These are phyloP conservation scores for Epinotia ramella DNA, from an alignment of 2,888 invertebrate genomes.

Conservation along the genomic window DNA sequence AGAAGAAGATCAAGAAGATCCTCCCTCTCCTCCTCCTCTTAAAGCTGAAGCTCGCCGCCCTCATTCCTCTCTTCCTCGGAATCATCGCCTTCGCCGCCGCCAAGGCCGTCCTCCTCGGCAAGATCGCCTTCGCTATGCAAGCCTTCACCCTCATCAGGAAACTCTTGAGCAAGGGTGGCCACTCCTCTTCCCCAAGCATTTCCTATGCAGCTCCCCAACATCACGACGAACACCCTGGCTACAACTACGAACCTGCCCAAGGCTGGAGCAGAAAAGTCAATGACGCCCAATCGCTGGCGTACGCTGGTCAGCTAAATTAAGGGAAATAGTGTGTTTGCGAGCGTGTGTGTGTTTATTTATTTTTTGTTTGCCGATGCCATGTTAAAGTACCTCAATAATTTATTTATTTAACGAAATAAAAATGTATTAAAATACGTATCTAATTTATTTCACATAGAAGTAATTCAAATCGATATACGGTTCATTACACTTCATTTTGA, in stretches of 20 bases:
- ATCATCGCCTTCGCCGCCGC: slow-evolving; percentile 91
- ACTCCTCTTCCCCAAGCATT: slow-evolving; percentile 69
- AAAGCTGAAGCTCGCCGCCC: slow-evolving; percentile 91
- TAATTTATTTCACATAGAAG: slow-evolving; percentile 47
- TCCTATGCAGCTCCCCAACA: slow-evolving; percentile 88
- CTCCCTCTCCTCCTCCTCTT: slow-evolving; percentile 90
- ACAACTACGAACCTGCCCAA: slow-evolving; percentile 83
- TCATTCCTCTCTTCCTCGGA: slow-evolving; percentile 91
- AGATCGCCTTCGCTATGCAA: slow-evolving; percentile 92
- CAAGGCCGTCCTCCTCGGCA: slow-evolving; percentile 93
- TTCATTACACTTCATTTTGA: background rate
- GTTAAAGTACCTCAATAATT: slow-evolving; percentile 74
- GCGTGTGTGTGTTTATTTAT: slow-evolving; percentile 58
- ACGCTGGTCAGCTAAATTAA: slow-evolving; percentile 77
- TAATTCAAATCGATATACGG: background rate
- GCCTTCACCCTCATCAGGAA: slow-evolving; percentile 88
- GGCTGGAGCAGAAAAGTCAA: slow-evolving; percentile 88
- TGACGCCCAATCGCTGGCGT: slow-evolving; percentile 89
- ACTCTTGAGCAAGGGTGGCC: slow-evolving; percentile 87
- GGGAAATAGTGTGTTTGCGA: slow-evolving; percentile 52
- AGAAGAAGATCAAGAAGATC: slow-evolving; percentile 91
- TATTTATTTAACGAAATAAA: slow-evolving; percentile 58
- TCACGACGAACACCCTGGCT: slow-evolving; percentile 84
- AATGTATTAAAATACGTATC: slow-evolving; percentile 58
- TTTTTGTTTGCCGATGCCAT: slow-evolving; percentile 64